Base-by-base conservation (phyloP, 2,797 vertebrate species). In the Numenius phaeopus region DNA sequence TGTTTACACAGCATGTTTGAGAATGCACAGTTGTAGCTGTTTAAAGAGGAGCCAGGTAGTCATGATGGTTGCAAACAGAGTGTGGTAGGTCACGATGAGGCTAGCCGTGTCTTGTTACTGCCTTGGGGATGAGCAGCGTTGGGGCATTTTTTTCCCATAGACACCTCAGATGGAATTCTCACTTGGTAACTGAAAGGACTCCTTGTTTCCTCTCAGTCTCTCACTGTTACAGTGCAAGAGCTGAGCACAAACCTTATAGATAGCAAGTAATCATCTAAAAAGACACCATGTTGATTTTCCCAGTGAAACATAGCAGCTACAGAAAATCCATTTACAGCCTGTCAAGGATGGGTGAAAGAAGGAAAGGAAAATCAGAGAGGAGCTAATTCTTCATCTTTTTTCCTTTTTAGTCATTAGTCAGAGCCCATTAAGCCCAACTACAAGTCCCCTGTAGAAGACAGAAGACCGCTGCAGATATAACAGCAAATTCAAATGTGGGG, bases 261-360 rank as follows among this genome's bases (percentile, higher is more conserved):
- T 59, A 75, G 67, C 42, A 55, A 90, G 40, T 70, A 66, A 87
- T 52, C 87, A 93, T 14, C 83, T 58, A 69, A 91, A 86, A 84
- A 34, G 67, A 75, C 24, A 73, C n/a, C 18, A 1, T 64, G 77
- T 57, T 93, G 59, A 55, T 95, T 87, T 76, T 80, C 90, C 70
- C 87, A 70, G 66, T 27, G 66, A 86, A 86, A 86, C 7, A 46
- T 16, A 50, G 58, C 65, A 88, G 83, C 83, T 90, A 83, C 66
- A 72, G 83, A 87, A 94, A 94, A 96, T 84, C 85, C 80, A 88
- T 94, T 88, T 93, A 52, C 80, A 90, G 81, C 62, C 59, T 84
- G 77, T 87, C 66, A 76, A 86, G 83, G 58, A 66, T n/a, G 73
- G 22, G 34, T 79, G 80, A 83, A 84, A 77, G 61, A 87, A 91